Evolutionary conservation across 2,888 invertebrate species (phyloP).

Genomic region (Cheilosia soror): DNA sequence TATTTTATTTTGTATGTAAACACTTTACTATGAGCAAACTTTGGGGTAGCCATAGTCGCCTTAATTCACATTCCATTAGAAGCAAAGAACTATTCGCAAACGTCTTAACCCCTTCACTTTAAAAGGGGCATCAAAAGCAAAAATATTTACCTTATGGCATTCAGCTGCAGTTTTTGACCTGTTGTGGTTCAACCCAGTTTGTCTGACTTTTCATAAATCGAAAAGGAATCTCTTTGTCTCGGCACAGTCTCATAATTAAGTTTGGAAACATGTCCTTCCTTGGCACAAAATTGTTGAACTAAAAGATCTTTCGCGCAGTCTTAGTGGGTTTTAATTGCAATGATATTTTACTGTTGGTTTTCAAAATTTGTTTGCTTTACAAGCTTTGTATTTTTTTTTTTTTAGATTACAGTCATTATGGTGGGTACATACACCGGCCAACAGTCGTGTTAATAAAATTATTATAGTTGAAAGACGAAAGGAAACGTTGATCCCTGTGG

Average conservation of each 20-base stretch:
- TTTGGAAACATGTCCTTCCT: background rate
- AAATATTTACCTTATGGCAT: conserved; percentile 4
- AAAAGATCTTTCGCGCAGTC: background rate
- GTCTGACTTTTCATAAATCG: conserved; percentile 1
- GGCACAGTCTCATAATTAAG: background rate
- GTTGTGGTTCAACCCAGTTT: background rate
- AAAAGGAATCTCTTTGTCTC: background rate
- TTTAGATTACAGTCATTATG: background rate
- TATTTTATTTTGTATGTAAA: background rate
- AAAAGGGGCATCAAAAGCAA: background rate
- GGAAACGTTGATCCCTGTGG: no score
- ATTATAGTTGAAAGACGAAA: no score
- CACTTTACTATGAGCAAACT: background rate
- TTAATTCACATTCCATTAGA: conserved; percentile 21
- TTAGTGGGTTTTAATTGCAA: conserved; percentile 26
- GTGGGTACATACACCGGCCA: no score
- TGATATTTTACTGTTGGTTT: background rate
- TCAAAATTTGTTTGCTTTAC: background rate
- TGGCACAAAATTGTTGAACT: background rate
- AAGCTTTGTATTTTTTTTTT: background rate
- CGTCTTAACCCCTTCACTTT: background rate
- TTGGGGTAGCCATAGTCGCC: background rate
- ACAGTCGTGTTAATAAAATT: no score
- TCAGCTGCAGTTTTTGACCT: background rate
- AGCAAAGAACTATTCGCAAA: background rate